Base-by-base conservation (phyloP, 2,888 invertebrate species). In the Tetragonisca angustula region DNA sequence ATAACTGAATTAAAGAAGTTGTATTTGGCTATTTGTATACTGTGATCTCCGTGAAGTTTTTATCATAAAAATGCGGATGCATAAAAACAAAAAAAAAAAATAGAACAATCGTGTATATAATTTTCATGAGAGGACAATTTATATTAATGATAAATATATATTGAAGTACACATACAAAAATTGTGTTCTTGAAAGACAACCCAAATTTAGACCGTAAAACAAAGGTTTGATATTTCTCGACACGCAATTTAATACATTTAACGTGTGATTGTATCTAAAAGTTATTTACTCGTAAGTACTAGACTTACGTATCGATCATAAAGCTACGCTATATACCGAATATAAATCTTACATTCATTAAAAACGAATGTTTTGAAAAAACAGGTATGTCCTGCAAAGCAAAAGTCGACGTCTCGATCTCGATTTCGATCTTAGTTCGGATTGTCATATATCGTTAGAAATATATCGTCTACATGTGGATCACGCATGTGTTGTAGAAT, bases 11-110 rank as follows among this genome's bases (percentile, higher is more conserved):
- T 91, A 50, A 32, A 27, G 91, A 91, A 92, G 70, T 74, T 93
- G 91, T 93, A 94, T 94, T 92, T 94, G 93, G 94, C 94, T 94
- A 94, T 93, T 93, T 94, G 93, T 94, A 93, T 94, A 94, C 94
- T 94, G 94, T 94, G 94, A 94, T 94, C 94, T 94, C 94, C 93
- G 91, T 94, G 93, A 92, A 92, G 91, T 93, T 91, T 81, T 82
- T 81, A 85, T 89, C 81, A 68, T 79, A 79, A 70, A 71, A 64
- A 81, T 83, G 36, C 81, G 43, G 32, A 71, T 70, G 54, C 81
- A 81, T 83, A 81, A 49, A 56, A 32, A 32, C 32, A n/a, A 32
- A 32, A 32, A 32, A 32, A 4, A 32, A 32, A 78, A 83, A n/a
- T n/a, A n/a, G n/a, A n/a, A n/a, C n/a, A 75, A 68, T 56, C 59